Base-by-base conservation (phyloP, 2,797 vertebrate species). In the Euphonia xanthogaster region DNA sequence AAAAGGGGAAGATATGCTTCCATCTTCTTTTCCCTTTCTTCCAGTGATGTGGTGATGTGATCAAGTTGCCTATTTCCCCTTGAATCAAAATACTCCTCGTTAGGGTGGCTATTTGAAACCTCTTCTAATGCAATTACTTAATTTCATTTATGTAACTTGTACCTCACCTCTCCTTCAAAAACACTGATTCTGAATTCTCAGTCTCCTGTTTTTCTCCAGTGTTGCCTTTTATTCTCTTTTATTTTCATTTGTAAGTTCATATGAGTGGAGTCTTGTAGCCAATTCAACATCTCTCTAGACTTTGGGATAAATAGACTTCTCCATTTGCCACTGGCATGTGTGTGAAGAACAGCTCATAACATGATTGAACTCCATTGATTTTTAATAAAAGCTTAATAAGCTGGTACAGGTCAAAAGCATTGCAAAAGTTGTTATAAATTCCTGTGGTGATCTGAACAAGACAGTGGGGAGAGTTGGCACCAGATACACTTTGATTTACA, bases 311-410 rank as follows among this genome's bases (percentile, higher is more conserved):
- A 97, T 66, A 94, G 89, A 71, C 63, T 76, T 91, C 82, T 91
- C 66, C 33, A 18, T 91, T 96, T 96, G 65, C 96, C 48, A 33
- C 88, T 96, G 96, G 96, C 95, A 68, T 3, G 14, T 80, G 58
- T 47, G 81, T 95, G 95, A 96, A 95, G 93, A 95, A 92, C 93
- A 96, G 93, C 83, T 96, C 42, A 40, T 68, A 86, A 94, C 61
- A 82, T 58, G 95, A 96, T 97, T 97, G 96, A 97, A 94, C 54
- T 55, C 86, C 86, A 97, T 97, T 97, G 98, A 97, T 98, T 98
- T 98, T 97, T 98, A 96, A 97, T 98, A 97, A 97, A 98, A 97
- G 75, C 97, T 98, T 97, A 97, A 97, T 98, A 97, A 97, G 96
- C 94, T 54, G 96, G 95, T 97, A 96, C 96, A 97, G 96, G 88